These are phyloP conservation scores for Oreocharis arfaki DNA, from an alignment of 2,113 vertebrate species.

Conservation along the genomic window DNA sequence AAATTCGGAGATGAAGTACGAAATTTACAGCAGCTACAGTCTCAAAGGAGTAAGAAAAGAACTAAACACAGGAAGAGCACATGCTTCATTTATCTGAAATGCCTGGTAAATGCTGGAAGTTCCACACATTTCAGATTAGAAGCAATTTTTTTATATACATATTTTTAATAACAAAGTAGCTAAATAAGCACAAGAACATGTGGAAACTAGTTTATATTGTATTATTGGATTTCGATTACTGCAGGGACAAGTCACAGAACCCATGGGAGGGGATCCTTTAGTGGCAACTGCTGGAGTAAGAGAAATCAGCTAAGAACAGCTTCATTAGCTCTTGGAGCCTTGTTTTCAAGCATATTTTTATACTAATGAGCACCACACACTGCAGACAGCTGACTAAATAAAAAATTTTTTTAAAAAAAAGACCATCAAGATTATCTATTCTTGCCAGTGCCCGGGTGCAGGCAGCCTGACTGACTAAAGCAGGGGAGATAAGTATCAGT, in stretches of 20 bases:
- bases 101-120: background rate
- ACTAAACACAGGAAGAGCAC: background rate
- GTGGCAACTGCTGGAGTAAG: background rate
- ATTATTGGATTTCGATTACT: background rate
- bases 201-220: background rate
- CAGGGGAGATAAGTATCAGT: constrained; percentile 58
- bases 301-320: background rate
- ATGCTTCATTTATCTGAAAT: background rate
- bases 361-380: background rate
- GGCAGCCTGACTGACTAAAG: constrained; percentile 2
- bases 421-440: background rate
- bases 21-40: background rate
- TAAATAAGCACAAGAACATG: background rate
- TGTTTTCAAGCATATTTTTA: background rate
- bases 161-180: background rate
- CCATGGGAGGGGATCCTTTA: background rate
- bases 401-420: background rate
- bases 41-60: background rate
- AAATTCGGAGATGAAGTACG: background rate
- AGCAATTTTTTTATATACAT: background rate
- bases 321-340: background rate
- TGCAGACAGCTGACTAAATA: constrained; percentile 1
- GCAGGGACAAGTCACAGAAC: background rate
- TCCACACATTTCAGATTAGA: background rate
- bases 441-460: background rate